phyloP scores from a whole-genome alignment of 1,140 invertebrate genomes.

The Brachionus sp. region DNA sequence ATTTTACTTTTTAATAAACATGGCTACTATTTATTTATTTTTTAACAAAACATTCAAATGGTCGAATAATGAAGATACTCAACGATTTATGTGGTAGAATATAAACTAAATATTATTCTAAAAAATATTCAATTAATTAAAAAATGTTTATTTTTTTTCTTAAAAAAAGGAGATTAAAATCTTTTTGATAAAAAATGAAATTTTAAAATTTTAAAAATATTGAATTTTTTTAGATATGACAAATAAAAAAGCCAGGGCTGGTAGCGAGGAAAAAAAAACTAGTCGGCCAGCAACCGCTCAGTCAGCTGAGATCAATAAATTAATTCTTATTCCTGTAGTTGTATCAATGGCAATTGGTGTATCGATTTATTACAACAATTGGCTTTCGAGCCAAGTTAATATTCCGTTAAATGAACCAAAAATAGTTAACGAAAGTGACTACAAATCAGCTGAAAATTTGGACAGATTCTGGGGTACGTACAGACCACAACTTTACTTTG shows the following conservation, averaged over 20 bases:
- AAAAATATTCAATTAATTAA: not conserved
- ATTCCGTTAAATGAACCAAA: conserved; percentile 25
- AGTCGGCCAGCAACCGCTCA: not conserved
- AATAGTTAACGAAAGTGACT: conserved; percentile 5
- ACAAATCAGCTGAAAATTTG: conserved; percentile 61
- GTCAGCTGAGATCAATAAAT: not conserved
- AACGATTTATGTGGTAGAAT: conserved; percentile 84
- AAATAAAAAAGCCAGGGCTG: not conserved
- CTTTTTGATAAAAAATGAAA: not conserved
- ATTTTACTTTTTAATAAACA: conserved; percentile 71
- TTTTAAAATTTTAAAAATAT: not conserved
- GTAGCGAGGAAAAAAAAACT: conserved; percentile 6
- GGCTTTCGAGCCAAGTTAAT: conserved; percentile 24
- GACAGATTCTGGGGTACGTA: conserved; percentile 89
- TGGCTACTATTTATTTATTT: conserved; percentile 75
- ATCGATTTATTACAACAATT: conserved; percentile 34
- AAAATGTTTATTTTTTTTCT: not conserved
- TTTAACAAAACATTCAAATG: conserved; percentile 77
- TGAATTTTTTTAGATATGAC: not conserved
- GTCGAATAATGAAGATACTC: conserved; percentile 68
- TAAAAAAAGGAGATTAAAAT: not conserved
- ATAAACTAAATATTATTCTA: not conserved
- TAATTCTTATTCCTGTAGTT: not conserved
- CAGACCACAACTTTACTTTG: conserved; percentile 72
- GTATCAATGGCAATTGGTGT: not conserved